Evolutionary conservation across 2,113 vertebrate genomes (phyloP).

Genomic region (Capricornis sumatraensis): DNA sequence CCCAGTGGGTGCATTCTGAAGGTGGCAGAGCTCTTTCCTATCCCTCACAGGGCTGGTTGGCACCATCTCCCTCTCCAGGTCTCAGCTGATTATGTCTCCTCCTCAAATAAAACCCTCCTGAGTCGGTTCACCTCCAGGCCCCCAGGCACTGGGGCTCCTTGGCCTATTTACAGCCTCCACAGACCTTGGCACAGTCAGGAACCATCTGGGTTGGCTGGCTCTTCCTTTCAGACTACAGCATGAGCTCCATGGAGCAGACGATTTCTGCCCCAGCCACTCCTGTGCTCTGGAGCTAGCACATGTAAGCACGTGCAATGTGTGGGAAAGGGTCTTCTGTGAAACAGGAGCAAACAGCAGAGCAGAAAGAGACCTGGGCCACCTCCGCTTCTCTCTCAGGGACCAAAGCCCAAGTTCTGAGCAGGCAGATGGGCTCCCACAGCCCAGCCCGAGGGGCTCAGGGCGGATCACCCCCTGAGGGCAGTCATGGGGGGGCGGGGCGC

Average conservation of each 20-base stretch:
- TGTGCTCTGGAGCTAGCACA: background rate
- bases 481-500: rapidly evolving
- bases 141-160: background rate
- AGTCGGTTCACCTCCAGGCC: background rate
- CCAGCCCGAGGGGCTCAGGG: background rate
- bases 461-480: background rate
- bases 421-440: background rate
- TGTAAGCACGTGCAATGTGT: background rate
- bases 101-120: background rate
- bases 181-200: background rate
- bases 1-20: background rate
- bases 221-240: background rate
- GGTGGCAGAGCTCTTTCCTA: background rate
- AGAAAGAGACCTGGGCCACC: background rate
- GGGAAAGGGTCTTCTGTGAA: background rate
- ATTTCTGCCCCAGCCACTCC: background rate
- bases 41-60: background rate
- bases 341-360: background rate
- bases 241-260: background rate
- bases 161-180: background rate
- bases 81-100: background rate
- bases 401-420: background rate
- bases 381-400: background rate
- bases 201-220: background rate
- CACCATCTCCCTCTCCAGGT: background rate